A percentile compares a stretch with the other conserved stretches of the same genome.
These are phyloP conservation scores for Stomorhina lunata DNA, from an alignment of 2,888 invertebrate genomes.

Conservation along the genomic window DNA sequence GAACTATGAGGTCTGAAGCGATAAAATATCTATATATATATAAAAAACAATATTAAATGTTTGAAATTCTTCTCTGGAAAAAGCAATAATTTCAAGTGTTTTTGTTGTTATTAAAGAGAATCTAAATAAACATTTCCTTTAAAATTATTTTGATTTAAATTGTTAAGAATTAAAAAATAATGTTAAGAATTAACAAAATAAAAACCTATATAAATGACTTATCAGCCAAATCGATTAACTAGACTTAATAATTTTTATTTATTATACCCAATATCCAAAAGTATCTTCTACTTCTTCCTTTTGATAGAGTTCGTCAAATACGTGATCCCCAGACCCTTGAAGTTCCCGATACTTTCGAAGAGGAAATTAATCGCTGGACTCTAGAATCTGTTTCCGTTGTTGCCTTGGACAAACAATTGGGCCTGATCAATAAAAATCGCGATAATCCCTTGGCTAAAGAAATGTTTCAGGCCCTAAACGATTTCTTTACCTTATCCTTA, in stretches of 20 bases:
- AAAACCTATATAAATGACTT: too few species aligned
- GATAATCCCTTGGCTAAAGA: constrained; percentile 64
- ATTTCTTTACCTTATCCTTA: constrained; percentile 58
- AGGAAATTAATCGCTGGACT: constrained; percentile 82
- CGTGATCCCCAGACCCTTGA: constrained; percentile 74
- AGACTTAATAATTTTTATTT: not conserved
- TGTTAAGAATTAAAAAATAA: too few species aligned
- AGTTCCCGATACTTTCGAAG: constrained; percentile 80
- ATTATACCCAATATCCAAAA: not conserved
- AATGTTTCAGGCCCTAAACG: constrained; percentile 67
- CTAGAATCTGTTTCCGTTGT: constrained; percentile 81
- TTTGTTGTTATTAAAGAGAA: too few species aligned
- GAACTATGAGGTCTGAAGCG: too few species aligned
- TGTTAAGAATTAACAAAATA: too few species aligned
- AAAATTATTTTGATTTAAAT: too few species aligned
- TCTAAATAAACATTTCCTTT: too few species aligned
- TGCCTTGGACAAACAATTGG: constrained; percentile 78
- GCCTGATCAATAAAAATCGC: constrained; percentile 68
- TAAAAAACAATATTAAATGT: too few species aligned
- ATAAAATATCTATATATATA: too few species aligned
- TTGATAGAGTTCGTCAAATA: constrained; percentile 75
- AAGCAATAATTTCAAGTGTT: too few species aligned
- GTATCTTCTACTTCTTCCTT: not conserved
- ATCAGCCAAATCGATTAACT: too few species aligned
- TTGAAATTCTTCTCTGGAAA: too few species aligned